Base-by-base conservation (phyloP, 1,140 invertebrate genomes). In the Drosophila nigromelanica region DNA sequence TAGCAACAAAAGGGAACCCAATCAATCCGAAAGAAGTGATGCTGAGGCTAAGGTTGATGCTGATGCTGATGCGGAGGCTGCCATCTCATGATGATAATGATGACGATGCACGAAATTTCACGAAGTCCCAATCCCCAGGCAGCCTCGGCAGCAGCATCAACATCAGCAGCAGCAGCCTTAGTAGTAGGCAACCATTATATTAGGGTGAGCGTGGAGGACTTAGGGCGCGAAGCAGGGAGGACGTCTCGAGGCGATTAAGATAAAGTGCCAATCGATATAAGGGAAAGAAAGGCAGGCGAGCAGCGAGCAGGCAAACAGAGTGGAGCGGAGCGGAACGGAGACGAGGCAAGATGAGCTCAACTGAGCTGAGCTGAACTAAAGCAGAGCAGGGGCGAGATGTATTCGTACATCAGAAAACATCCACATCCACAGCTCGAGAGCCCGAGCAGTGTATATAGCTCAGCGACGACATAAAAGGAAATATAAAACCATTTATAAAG, bases 401-500 rank as follows among this genome's bases (percentile, higher is more conserved):
- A 58, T 67, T 59, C 54, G 52, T 64, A 70, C 35, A 70, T 40
- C 55, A 50, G 24, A 40, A 42, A 40, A 40, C 64, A 63, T 64
- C 43, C 73, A 64, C 78, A 69, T 55, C 78, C 56, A 63, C 66
- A 66, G 71, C 61, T 61, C 66, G 45, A 48, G 66, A 62, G 59
- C 56, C 61, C 62, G 52, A 55, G 37, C 12, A 45, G 43, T 30
- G 11, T 37, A 63, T 33, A 47, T 37, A 30, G 73, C 79, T 73
- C 21, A 61, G 68, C 73, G 59, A 77, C 55, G 79, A 89, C 83
- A 89, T 89, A 89, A 89, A 89, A 89, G 83, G 83, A 89, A 89
- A 89, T 89, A 89, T 89, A 89, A 89, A 89, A 89, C 83, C 83
- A 89, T 89, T 89, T 89, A 89, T 89, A 89, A 89, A 83, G 85